Evolutionary conservation across 2,888 invertebrate genomes (phyloP).

Genomic region (Dendrolimus pini): DNA sequence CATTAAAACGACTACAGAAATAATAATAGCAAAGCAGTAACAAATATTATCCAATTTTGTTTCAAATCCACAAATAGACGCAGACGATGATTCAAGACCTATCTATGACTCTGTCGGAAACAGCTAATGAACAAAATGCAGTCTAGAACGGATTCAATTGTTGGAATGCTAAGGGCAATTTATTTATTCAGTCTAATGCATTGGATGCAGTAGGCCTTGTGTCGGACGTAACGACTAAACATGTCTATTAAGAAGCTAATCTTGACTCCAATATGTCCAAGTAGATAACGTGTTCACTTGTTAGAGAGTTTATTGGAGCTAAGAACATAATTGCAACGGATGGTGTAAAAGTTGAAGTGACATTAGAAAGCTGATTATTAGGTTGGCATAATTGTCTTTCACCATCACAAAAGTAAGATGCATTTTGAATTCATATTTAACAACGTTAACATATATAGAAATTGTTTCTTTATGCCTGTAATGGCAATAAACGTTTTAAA

Average conservation of each 20-base stretch:
- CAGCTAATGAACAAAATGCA: neutral
- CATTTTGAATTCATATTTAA: too few species aligned
- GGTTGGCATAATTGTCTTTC: too few species aligned
- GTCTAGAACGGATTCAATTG: neutral
- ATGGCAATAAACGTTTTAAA: too few species aligned
- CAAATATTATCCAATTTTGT: neutral
- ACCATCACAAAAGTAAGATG: too few species aligned
- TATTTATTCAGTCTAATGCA: neutral
- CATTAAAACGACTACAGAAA: too few species aligned
- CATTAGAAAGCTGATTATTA: too few species aligned
- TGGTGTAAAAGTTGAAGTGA: too few species aligned
- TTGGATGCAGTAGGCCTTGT: neutral
- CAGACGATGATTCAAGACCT: neutral
- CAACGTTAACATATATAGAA: too few species aligned
- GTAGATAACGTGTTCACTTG: neutral
- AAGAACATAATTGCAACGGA: too few species aligned
- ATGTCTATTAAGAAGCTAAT: neutral
- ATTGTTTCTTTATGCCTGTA: too few species aligned
- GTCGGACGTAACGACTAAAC: neutral
- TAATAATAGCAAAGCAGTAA: too few species aligned
- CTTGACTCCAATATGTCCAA: neutral
- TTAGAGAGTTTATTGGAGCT: too few species aligned
- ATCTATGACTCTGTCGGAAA: neutral
- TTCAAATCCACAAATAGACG: neutral
- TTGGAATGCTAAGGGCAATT: neutral